Conservation (phyloP, 2,797 vertebrate species). For the Lophura swinhoii region DNA sequence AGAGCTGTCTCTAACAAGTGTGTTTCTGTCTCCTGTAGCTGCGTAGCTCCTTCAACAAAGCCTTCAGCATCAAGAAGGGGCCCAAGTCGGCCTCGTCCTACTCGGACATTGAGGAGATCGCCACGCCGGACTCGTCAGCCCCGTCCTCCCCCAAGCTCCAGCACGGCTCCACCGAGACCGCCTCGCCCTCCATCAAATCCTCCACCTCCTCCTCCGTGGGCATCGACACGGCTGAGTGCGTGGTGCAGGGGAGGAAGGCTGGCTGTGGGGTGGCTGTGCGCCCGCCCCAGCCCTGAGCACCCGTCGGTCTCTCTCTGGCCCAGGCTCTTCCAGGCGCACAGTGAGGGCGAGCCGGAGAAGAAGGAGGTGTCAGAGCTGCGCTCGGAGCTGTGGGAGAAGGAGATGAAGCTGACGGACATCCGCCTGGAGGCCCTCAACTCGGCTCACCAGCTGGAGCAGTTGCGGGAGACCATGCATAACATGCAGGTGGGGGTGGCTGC, state of each 20-base stretch:
- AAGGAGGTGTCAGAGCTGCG: slow-evolving; percentile 91
- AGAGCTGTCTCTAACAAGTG: neutral
- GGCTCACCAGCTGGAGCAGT: slow-evolving; percentile 95
- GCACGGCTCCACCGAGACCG: slow-evolving; percentile 84
- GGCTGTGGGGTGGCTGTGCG: fast-evolving
- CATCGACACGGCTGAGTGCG: slow-evolving; percentile 76
- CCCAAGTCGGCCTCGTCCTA: slow-evolving; percentile 91
- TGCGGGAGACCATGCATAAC: slow-evolving; percentile 94
- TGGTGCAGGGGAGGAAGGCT: neutral
- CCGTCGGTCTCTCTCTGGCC: neutral
- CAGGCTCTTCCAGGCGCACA: slow-evolving; percentile 85
- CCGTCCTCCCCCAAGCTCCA: slow-evolving; percentile 96
- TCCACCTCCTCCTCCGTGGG: slow-evolving; percentile 86
- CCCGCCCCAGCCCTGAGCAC: fast-evolving
- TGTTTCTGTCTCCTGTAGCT: slow-evolving; percentile 78
- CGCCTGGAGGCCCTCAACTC: slow-evolving; percentile 95
- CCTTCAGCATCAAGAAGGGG: slow-evolving; percentile 98
- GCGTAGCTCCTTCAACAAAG: slow-evolving; percentile 97
- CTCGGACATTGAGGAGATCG: slow-evolving; percentile 96
- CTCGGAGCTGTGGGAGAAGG: slow-evolving; percentile 95
- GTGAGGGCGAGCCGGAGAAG: slow-evolving; percentile 87
- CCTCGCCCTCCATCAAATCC: slow-evolving; percentile 81
- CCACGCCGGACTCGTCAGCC: slow-evolving; percentile 93
- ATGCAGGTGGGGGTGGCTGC: slow-evolving; percentile 87
- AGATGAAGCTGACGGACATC: slow-evolving; percentile 96